A percentile compares a stretch with the other conserved stretches of the same genome.
These are phyloP conservation scores for Raphicerus campestris DNA, from an alignment of 2,113 vertebrate species.

Conservation along the genomic window DNA sequence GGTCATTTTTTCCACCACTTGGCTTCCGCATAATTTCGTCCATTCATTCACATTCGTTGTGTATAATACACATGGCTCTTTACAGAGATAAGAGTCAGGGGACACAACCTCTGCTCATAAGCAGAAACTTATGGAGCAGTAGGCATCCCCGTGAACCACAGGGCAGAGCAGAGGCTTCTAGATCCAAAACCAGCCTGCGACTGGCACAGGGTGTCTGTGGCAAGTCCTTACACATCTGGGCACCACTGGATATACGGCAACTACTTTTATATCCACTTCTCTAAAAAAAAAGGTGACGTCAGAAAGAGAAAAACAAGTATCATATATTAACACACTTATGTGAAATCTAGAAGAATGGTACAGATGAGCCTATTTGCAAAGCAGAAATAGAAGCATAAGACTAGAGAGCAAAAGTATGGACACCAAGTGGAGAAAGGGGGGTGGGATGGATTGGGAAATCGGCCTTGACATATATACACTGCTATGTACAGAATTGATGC, in stretches of 20 bases:
- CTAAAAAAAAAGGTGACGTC: neutral
- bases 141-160: accelerated
- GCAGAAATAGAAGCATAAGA: neutral
- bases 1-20: neutral
- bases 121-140: accelerated
- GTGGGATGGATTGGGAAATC: neutral
- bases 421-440: neutral
- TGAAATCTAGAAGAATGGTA: neutral
- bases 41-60: too few species aligned
- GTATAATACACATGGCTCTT: neutral
- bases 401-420: neutral
- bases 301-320: neutral
- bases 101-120: neutral
- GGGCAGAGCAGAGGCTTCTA: too few species aligned
- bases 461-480: neutral
- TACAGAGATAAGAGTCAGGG: accelerated
- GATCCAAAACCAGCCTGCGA: neutral
- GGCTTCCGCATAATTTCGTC: neutral
- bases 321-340: neutral
- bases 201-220: neutral
- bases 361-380: neutral
- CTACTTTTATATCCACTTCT: neutral
- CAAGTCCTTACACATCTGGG: accelerated
- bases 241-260: accelerated
- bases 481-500: neutral